Percentiles rank a stretch among this genome's conserved stretches.
These are phyloP conservation scores for Arenaria interpres DNA, from an alignment of 2,113 vertebrate genomes.

Conservation along the genomic window DNA sequence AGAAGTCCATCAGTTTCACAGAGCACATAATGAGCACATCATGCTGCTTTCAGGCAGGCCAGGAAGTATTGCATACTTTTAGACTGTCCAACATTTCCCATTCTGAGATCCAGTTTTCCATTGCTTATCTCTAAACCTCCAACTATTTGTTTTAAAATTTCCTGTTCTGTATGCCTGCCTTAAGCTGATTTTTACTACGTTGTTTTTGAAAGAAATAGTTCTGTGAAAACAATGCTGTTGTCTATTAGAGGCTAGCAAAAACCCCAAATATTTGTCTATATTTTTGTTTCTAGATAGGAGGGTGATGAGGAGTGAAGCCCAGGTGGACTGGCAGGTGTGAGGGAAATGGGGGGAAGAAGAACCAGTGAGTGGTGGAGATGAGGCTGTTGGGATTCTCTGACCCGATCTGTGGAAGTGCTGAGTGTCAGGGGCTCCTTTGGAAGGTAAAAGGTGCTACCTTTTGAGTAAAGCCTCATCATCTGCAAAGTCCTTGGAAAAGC, in stretches of 20 bases:
- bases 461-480: background rate
- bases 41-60: background rate
- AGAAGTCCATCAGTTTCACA: background rate
- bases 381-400: background rate
- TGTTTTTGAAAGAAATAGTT: background rate
- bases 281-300: background rate
- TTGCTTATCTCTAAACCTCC: slow-evolving; percentile 15
- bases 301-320: background rate
- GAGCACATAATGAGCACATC: background rate
- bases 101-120: slow-evolving; percentile 8
- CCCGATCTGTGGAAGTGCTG: background rate
- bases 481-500: background rate
- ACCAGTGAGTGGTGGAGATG: background rate
- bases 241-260: background rate
- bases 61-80: slow-evolving; percentile 10
- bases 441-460: background rate
- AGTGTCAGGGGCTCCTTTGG: background rate
- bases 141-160: slow-evolving; percentile 32
- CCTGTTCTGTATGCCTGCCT: background rate
- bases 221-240: background rate
- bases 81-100: background rate
- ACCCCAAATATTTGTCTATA: fast-evolving
- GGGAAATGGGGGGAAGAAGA: background rate
- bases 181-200: background rate
- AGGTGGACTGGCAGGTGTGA: background rate